Base-by-base conservation (phyloP, 37 sponge, comb jelly and placozoan genomes). In the Petrosia ficiformis region DNA sequence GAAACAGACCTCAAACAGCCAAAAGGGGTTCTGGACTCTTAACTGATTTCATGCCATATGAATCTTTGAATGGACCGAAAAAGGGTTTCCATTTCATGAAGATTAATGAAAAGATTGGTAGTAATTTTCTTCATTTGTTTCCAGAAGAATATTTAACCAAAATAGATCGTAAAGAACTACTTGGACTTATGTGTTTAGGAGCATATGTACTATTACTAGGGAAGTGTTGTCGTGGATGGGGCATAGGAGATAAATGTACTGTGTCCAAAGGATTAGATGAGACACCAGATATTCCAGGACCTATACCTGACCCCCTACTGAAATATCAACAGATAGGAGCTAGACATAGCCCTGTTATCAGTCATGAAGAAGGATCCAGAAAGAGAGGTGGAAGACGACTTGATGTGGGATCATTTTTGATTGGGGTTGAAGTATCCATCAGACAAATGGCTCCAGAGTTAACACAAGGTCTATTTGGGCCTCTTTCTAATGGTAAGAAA, bases 211-310 rank as follows among this genome's bases (percentile, higher is more conserved):
- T 93, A 30, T 24, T 93, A 67, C 76, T 93, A 24, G 94, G 86
- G 25, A 77, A 56, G 44, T 93, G 90, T 67, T 93, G 94, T 43
- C 11, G 94, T 19, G 90, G 90, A 41, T 93, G 94, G 94, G 84
- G 86, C 35, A 61, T 11, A 61, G 28, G 22, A 6, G 5, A 8
- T 11, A 61, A 24, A 61, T 24, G 28, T 26, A 5, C 28, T 26
- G 14, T 3, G 76, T 24, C 57, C 22, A 16, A 21, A 57, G 2
- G 54, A 25, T 26, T n/a, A 74, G 67, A n/a, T 5, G 39, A 42
- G 60, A n/a, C n/a, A n/a, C n/a, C n/a, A n/a, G n/a, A n/a, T n/a
- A n/a, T n/a, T n/a, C n/a, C n/a, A n/a, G n/a, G n/a, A n/a, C n/a
- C n/a, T n/a, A n/a, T n/a, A n/a, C 28, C 10, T 64, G 70, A 16